Evolutionary conservation across 2,888 invertebrate species (phyloP).

Genomic region (Dendrolimus pini): DNA sequence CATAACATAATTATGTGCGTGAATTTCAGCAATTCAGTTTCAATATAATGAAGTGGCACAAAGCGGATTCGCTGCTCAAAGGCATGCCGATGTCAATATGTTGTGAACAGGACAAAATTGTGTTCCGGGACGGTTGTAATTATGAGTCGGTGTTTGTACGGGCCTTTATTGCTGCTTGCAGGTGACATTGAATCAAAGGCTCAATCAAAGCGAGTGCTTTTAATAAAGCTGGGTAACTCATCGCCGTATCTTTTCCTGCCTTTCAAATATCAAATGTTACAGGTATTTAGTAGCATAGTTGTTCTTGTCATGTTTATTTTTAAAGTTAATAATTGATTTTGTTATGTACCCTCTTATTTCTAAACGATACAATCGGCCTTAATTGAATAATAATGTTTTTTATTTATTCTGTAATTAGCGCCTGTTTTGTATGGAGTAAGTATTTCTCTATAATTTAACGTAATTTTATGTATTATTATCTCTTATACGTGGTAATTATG

Average conservation of each 20-base stretch:
- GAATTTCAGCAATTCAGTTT: conserved; percentile 6
- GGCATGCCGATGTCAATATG: conserved; percentile 57
- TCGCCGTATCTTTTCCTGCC: conserved; percentile 1
- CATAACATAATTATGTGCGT: conserved; percentile 8
- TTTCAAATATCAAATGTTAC: too few relatives aligned
- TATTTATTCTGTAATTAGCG: too few relatives aligned
- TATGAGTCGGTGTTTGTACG: conserved; percentile 48
- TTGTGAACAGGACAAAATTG: conserved; percentile 39
- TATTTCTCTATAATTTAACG: too few relatives aligned
- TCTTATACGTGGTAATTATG: too few relatives aligned
- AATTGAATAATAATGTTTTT: too few relatives aligned
- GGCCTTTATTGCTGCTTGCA: conserved; percentile 63
- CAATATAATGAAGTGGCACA: conserved; percentile 45
- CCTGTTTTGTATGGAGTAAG: too few relatives aligned
- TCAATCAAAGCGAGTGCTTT: conserved; percentile 70
- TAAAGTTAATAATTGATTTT: too few relatives aligned
- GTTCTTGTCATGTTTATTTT: too few relatives aligned
- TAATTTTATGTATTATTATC: too few relatives aligned
- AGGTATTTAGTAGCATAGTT: too few relatives aligned
- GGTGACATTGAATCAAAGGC: conserved; percentile 58
- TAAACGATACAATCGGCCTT: too few relatives aligned
- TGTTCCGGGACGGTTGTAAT: conserved; percentile 39
- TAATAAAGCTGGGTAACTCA: conserved; percentile 54
- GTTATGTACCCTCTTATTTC: too few relatives aligned
- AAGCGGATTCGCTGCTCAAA: conserved; percentile 47